phyloP scores from a whole-genome alignment of 2,797 vertebrate species.

The Anguilla pacifica region DNA sequence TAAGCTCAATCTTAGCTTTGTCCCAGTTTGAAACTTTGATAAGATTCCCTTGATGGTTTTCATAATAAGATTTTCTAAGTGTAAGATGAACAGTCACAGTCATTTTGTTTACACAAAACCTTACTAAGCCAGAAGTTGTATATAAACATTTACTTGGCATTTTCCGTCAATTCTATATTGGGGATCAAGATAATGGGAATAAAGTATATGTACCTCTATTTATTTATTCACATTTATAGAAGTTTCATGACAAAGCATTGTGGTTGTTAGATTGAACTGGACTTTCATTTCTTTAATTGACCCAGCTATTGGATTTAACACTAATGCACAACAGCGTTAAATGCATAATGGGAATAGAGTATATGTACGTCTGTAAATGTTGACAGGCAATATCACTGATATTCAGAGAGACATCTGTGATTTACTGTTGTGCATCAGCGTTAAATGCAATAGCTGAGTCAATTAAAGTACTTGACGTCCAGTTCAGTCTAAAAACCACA shows the following conservation, averaged over 20 bases:
- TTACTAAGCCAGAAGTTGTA: background rate
- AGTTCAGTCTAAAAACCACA: background rate
- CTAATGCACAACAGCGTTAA: background rate
- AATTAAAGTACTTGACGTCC: background rate
- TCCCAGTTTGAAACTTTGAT: background rate
- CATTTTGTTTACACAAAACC: background rate
- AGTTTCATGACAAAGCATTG: too few species aligned
- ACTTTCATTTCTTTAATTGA: background rate
- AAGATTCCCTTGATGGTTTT: background rate
- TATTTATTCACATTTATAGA: too few species aligned
- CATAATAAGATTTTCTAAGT: background rate
- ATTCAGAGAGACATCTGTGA: background rate
- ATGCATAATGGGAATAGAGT: too few species aligned
- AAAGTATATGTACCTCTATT: background rate
- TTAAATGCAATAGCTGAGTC: background rate
- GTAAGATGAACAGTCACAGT: background rate
- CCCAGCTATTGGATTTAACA: background rate
- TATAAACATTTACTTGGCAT: background rate
- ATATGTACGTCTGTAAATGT: background rate
- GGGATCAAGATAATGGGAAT: background rate
- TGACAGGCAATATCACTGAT: background rate
- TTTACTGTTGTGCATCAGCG: background rate
- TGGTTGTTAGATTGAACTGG: too few species aligned
- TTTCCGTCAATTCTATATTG: background rate
- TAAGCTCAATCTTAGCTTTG: background rate